These are phyloP conservation scores for Littorina saxatilis DNA, from an alignment of 1,140 invertebrate species.

Conservation along the genomic window DNA sequence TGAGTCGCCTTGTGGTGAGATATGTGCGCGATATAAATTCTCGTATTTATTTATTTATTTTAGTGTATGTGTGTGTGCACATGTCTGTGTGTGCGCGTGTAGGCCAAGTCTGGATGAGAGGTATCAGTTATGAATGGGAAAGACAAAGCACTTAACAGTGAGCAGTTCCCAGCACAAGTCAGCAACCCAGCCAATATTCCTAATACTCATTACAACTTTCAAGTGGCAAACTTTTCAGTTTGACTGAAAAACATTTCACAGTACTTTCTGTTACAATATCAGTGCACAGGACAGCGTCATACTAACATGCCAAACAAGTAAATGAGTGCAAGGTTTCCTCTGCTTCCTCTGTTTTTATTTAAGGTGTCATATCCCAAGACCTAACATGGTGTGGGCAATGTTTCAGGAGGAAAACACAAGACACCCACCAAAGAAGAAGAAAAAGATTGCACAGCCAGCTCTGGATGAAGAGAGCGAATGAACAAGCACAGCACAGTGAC, in stretches of 20 bases:
- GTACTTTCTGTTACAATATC: not conserved
- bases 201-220: no score
- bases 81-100: not conserved
- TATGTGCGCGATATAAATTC: no score
- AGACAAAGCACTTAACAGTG: no score
- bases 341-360: not conserved
- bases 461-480: constrained; percentile 85
- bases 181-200: no score
- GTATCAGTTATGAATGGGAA: no score
- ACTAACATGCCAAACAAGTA: not conserved
- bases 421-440: constrained; percentile 89
- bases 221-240: not conserved
- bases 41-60: no score
- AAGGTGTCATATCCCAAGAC: not conserved
- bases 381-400: not conserved
- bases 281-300: not conserved
- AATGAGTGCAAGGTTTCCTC: not conserved
- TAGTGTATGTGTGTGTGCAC: not conserved
- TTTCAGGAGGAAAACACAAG: constrained; percentile 87
- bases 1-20: no score
- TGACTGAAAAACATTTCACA: not conserved
- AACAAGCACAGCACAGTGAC: constrained; percentile 13
- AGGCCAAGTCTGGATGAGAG: not conserved
- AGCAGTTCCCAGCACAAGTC: no score
- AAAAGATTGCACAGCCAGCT: constrained; percentile 83